phyloP scores from a whole-genome alignment of 2,888 invertebrate species.

The Meliscaeva auricollis region DNA sequence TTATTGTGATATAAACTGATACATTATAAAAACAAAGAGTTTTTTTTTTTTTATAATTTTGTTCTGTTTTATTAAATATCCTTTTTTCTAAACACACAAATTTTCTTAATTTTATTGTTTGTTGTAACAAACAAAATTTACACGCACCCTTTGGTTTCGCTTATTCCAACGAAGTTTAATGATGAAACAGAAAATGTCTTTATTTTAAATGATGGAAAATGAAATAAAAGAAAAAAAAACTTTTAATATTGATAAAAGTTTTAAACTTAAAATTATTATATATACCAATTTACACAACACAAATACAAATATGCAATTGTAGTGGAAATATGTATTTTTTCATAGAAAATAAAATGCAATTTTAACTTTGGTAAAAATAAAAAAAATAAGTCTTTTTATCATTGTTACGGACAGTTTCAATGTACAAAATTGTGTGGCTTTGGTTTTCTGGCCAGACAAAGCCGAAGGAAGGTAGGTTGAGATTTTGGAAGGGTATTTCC shows the following conservation, averaged over 20 bases:
- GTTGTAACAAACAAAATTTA: not conserved
- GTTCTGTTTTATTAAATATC: conserved; percentile 27
- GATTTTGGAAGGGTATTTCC: no score
- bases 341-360: conserved; percentile 74
- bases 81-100: no score
- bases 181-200: conserved; percentile 19
- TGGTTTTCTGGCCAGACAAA: no score
- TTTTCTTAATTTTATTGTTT: conserved; percentile 6
- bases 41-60: conserved; percentile 18
- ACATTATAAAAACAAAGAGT: conserved; percentile 4
- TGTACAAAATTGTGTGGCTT: no score
- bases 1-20: conserved; percentile 62
- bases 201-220: conserved; percentile 13
- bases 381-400: not conserved
- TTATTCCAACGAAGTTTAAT: conserved; percentile 53
- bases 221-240: conserved; percentile 6
- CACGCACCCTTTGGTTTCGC: conserved; percentile 48
- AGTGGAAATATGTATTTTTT: conserved; percentile 70
- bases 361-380: conserved; percentile 71
- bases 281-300: conserved; percentile 72
- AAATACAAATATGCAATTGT: conserved; percentile 56
- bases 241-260: conserved; percentile 65
- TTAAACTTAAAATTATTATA: conserved; percentile 61
- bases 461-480: no score
- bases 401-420: no score